A percentile compares a stretch with the other conserved stretches of the same genome.
phyloP scores from a whole-genome alignment of 2,888 invertebrate species.

The Malacosoma neustria region DNA sequence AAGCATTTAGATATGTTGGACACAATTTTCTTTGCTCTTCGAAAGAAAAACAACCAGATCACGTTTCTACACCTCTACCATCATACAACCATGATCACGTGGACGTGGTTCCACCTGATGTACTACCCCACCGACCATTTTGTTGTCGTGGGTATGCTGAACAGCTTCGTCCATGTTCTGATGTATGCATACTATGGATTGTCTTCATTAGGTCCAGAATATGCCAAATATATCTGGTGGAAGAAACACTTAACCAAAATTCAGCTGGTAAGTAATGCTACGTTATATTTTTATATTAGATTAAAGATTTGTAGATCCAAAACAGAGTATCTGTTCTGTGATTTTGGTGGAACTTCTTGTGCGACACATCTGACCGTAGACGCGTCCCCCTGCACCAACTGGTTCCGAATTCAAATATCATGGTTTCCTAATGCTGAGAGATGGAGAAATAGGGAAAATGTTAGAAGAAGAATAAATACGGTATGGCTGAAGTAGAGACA shows the following conservation, averaged over 20 bases:
- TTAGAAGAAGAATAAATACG: too few species aligned
- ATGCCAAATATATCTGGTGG: constrained; percentile 88
- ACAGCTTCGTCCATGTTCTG: constrained; percentile 85
- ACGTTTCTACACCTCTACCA: constrained; percentile 93
- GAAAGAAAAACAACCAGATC: constrained; percentile 86
- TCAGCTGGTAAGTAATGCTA: constrained; percentile 83
- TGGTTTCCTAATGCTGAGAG: too few species aligned
- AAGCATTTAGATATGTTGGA: constrained; percentile 86
- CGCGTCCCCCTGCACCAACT: too few species aligned
- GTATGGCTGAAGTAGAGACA: too few species aligned
- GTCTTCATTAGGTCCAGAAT: constrained; percentile 82
- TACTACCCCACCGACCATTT: constrained; percentile 86
- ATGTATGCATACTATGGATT: constrained; percentile 90
- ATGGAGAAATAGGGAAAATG: too few species aligned
- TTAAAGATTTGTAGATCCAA: background rate
- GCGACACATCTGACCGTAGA: too few species aligned
- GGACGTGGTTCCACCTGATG: constrained; percentile 85
- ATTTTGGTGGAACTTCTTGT: too few species aligned
- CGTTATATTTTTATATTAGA: too few species aligned
- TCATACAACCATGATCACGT: constrained; percentile 84
- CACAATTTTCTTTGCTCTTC: constrained; percentile 90
- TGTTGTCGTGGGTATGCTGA: constrained; percentile 81
- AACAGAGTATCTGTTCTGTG: too few species aligned
- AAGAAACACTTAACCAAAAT: constrained; percentile 88
- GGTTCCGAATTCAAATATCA: too few species aligned